phyloP scores from a whole-genome alignment of 1,140 invertebrate species.

The Temnothorax curvispinosus region DNA sequence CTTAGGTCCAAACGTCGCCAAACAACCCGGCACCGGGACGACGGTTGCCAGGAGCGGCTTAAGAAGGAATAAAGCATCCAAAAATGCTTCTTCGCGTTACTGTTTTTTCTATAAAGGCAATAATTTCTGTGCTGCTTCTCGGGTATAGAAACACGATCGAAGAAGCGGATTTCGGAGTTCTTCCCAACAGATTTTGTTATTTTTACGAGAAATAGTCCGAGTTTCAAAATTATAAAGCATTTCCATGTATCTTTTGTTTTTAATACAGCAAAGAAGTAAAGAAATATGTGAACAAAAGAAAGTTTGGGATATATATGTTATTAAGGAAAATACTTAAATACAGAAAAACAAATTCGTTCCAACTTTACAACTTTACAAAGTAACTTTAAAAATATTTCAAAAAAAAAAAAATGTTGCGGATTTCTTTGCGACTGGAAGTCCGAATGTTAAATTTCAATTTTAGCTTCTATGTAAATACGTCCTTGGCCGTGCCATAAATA shows the following conservation, averaged over 20 bases:
- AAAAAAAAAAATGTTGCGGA: background rate
- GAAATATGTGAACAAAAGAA: background rate
- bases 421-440: background rate
- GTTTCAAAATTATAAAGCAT: background rate
- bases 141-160: background rate
- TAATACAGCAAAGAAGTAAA: background rate
- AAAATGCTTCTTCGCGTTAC: no score
- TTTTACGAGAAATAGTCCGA: background rate
- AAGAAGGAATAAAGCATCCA: background rate
- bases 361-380: background rate
- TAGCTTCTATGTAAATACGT: background rate
- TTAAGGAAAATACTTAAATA: background rate
- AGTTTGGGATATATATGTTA: background rate
- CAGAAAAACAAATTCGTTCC: background rate
- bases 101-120: background rate
- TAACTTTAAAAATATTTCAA: background rate
- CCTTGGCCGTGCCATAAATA: background rate
- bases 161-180: background rate
- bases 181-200: background rate
- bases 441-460: slow-evolving; percentile 5
- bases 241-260: background rate
- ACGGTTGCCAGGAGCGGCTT: background rate
- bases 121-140: no score
- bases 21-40: slow-evolving; percentile 29
- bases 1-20: slow-evolving; percentile 15